Percentiles rank a stretch among this genome's conserved stretches.
These are phyloP conservation scores for Lysandra bellargus DNA, from an alignment of 2,888 invertebrate genomes.

Conservation along the genomic window DNA sequence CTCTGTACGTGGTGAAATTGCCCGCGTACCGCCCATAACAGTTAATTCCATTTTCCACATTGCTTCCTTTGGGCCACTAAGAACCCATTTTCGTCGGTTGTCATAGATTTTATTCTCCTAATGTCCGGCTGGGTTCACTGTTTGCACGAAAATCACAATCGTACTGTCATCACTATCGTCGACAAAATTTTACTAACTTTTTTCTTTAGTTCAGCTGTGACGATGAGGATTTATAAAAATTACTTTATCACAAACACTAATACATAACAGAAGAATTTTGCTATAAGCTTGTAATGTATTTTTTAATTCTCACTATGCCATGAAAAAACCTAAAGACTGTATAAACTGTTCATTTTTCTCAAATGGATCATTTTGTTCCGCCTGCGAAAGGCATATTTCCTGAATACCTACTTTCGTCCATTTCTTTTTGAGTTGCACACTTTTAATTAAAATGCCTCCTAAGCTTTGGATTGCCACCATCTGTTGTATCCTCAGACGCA, in stretches of 20 bases:
- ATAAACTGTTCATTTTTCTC: neutral
- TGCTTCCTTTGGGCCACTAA: conserved; percentile 22
- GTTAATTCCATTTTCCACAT: conserved; percentile 25
- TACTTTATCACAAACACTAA: neutral
- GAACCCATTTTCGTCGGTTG: neutral
- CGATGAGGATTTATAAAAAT: neutral
- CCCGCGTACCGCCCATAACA: conserved; percentile 29
- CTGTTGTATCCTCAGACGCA: neutral
- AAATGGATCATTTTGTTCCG: neutral
- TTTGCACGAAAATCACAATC: conserved; percentile 10
- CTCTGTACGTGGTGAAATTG: conserved; percentile 27
- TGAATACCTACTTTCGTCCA: neutral
- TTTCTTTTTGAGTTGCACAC: conserved; percentile 7
- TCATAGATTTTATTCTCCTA: conserved; percentile 19
- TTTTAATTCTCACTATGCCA: neutral
- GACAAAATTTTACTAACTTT: neutral
- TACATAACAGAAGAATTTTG: too few relatives aligned
- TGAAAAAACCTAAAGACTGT: neutral
- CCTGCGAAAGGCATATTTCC: neutral
- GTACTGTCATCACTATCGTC: neutral
- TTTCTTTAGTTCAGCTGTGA: neutral
- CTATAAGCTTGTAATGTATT: too few relatives aligned
- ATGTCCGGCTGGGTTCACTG: conserved; percentile 9
- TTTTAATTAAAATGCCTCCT: conserved; percentile 14
- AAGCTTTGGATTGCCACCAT: neutral